Evolutionary conservation across 2,797 vertebrate genomes (phyloP).

Genomic region (Tarsius wallacei): DNA sequence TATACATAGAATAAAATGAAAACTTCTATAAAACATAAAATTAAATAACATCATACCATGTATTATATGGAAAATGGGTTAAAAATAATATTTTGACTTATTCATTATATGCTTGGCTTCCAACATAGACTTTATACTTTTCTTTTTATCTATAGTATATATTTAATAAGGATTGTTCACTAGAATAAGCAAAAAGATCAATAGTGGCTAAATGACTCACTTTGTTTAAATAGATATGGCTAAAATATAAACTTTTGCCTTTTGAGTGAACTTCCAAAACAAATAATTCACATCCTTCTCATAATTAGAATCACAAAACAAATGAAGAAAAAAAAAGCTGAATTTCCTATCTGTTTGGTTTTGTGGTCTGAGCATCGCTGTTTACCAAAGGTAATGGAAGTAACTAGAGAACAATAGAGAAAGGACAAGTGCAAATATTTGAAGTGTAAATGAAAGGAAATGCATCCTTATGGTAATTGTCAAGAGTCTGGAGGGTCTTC

Average conservation of each 20-base stretch:
- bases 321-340: background rate
- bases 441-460: background rate
- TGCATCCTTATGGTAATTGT: background rate
- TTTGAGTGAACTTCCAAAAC: slow-evolving; percentile 38
- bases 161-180: background rate
- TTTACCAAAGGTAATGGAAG: slow-evolving; percentile 55
- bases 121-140: background rate
- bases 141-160: background rate
- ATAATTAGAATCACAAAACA: background rate
- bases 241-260: slow-evolving; percentile 54
- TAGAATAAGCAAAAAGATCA: slow-evolving; percentile 7
- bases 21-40: slow-evolving; percentile 11
- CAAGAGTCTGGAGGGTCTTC: background rate
- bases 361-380: background rate
- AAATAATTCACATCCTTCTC: slow-evolving; percentile 35
- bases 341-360: slow-evolving; percentile 20
- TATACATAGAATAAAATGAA: background rate
- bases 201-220: slow-evolving; percentile 10
- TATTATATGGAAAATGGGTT: background rate
- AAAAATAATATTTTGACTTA: slow-evolving; percentile 31
- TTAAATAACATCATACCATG: background rate
- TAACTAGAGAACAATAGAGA: background rate
- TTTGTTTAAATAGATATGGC: slow-evolving; percentile 37
- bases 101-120: background rate
- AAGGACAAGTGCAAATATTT: slow-evolving; percentile 26